phyloP scores from a whole-genome alignment of 1,140 invertebrate genomes.

The Nylanderia fulva region DNA sequence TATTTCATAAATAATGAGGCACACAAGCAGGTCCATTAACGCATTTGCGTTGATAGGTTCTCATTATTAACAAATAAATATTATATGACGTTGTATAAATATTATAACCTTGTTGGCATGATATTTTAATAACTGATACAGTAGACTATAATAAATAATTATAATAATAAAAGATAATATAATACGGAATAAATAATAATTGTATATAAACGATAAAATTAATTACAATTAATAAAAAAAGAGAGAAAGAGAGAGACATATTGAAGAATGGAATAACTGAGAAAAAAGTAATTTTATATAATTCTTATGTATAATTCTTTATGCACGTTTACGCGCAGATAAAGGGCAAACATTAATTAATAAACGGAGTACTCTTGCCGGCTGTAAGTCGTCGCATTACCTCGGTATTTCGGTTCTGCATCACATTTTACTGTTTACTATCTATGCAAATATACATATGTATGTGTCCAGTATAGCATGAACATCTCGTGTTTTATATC shows the following conservation, averaged over 20 bases:
- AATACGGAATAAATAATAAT: too few relatives aligned
- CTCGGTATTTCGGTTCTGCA: not conserved
- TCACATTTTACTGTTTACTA: not conserved
- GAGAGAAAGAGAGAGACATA: too few relatives aligned
- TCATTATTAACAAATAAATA: not conserved
- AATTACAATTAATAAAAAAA: too few relatives aligned
- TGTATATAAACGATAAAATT: too few relatives aligned
- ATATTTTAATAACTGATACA: not conserved
- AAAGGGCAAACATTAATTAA: slow-evolving; percentile 47
- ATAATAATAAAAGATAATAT: not conserved
- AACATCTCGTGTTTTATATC: not conserved
- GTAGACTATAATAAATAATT: not conserved
- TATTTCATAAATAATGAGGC: not conserved
- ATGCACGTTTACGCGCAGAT: not conserved
- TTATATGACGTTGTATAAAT: not conserved
- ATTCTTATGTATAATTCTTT: not conserved
- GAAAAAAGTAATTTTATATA: not conserved
- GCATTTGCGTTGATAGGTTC: not conserved
- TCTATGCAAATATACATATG: not conserved
- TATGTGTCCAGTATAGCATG: not conserved
- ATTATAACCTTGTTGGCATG: not conserved
- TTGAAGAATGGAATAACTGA: not conserved
- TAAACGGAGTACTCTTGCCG: slow-evolving; percentile 36
- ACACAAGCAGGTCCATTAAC: not conserved
- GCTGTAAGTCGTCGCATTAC: not conserved